Conservation (phyloP, 2,797 vertebrate genomes). For the Halcyon smyrnensis region DNA sequence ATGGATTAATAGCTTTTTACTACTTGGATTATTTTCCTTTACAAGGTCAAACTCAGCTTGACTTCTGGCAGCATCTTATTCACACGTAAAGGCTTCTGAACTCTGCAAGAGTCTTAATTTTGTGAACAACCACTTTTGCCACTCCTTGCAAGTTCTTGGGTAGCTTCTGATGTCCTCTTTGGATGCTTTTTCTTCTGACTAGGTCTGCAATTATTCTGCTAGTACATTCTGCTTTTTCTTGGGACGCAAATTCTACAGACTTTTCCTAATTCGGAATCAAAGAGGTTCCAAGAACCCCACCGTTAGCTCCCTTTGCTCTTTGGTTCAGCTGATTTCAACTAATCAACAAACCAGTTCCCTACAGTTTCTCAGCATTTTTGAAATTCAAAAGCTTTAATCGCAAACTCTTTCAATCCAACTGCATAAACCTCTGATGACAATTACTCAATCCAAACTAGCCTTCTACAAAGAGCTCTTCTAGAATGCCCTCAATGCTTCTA, state of each 20-base stretch:
- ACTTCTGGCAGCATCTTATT: constrained; percentile 6
- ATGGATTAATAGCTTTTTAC: background rate
- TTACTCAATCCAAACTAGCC: background rate
- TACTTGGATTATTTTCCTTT: background rate
- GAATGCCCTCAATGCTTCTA: background rate
- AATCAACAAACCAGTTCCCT: background rate
- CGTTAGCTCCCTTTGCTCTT: background rate
- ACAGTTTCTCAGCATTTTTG: background rate
- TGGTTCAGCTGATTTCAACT: background rate
- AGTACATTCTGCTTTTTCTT: background rate
- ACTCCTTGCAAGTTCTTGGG: background rate
- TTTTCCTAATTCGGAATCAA: constrained; percentile 11
- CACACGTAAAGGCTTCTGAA: background rate
- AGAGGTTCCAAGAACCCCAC: background rate
- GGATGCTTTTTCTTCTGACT: background rate
- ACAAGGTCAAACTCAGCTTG: constrained; percentile 39
- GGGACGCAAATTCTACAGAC: background rate
- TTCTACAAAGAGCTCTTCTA: background rate
- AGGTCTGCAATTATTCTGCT: background rate
- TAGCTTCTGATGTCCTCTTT: background rate
- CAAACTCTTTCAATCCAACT: background rate
- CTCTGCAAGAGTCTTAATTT: background rate
- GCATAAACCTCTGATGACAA: background rate
- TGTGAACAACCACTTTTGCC: background rate
- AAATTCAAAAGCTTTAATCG: background rate